A percentile compares a stretch with the other conserved stretches of the same genome.
Conservation (phyloP, 2,888 invertebrate species). For the Trachelus stipa region DNA sequence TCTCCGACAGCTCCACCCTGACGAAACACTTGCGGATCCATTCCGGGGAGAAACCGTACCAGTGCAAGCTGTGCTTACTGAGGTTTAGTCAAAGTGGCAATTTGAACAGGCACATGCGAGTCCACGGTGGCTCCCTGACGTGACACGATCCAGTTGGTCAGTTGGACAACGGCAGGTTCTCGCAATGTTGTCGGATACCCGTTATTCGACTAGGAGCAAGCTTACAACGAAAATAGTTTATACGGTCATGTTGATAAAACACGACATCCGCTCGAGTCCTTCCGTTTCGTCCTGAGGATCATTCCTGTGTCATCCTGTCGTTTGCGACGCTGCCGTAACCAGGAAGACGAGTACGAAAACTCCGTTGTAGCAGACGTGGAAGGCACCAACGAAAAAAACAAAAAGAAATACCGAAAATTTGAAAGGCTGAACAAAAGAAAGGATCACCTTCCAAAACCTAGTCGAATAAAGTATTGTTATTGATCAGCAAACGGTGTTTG, state of each 20-base stretch:
- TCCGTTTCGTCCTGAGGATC: neutral
- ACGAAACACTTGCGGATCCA: slow-evolving; percentile 96
- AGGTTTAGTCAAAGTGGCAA: slow-evolving; percentile 99
- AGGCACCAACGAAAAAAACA: neutral
- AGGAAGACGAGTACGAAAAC: neutral
- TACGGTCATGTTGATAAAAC: neutral
- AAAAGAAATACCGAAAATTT: slow-evolving; percentile 11
- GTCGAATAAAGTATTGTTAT: neutral
- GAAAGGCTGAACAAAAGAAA: slow-evolving; percentile 19
- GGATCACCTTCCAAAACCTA: neutral
- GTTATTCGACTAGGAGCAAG: slow-evolving; percentile 59
- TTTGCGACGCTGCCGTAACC: neutral
- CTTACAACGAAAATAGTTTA: slow-evolving; percentile 51
- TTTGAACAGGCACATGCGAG: slow-evolving; percentile 98
- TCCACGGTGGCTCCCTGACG: slow-evolving; percentile 77
- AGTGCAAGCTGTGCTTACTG: slow-evolving; percentile 94
- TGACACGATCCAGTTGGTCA: slow-evolving; percentile 47
- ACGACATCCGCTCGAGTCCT: slow-evolving; percentile 13
- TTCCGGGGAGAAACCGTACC: slow-evolving; percentile 95
- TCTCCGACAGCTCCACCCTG: slow-evolving; percentile 97
- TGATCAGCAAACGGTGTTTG: neutral
- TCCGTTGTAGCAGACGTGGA: neutral
- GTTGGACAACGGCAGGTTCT: slow-evolving; percentile 28
- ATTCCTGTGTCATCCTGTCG: neutral
- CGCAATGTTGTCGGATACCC: slow-evolving; percentile 61